phyloP scores from a whole-genome alignment of 2,888 invertebrate genomes.

The Alloscopus bannaensis region DNA sequence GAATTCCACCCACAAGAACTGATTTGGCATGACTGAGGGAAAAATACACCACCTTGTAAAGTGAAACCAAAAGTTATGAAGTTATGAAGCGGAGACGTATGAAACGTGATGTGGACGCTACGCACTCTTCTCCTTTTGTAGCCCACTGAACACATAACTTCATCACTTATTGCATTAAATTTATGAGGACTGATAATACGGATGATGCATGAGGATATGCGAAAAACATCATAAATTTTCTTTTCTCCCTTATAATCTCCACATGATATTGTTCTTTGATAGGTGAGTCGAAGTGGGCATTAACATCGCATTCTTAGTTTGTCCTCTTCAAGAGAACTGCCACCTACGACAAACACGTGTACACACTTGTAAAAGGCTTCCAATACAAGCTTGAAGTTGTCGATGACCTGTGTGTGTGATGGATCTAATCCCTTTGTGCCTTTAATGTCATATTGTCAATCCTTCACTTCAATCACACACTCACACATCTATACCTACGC shows the following conservation, averaged over 20 bases:
- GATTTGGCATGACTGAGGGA: constrained; percentile 22
- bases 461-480: too few relatives aligned
- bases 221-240: neutral
- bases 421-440: too few relatives aligned
- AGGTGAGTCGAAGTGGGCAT: neutral
- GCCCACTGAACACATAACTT: constrained; percentile 8
- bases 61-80: neutral
- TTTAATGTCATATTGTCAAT: too few relatives aligned
- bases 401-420: too few relatives aligned
- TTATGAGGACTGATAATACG: constrained; percentile 26
- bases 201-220: neutral
- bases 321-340: neutral
- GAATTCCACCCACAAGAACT: constrained; percentile 48
- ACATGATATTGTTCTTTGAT: neutral
- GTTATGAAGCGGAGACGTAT: neutral
- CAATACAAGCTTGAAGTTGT: too few relatives aligned
- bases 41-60: constrained; percentile 8
- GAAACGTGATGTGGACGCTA: neutral
- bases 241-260: neutral
- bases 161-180: constrained; percentile 29
- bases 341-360: constrained; percentile 65
- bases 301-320: too few relatives aligned
- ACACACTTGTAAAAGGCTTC: neutral
- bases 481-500: too few relatives aligned
- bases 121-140: constrained; percentile 21